These are phyloP conservation scores for Drosophila neonasuta DNA, from an alignment of 2,888 invertebrate species.

Conservation along the genomic window DNA sequence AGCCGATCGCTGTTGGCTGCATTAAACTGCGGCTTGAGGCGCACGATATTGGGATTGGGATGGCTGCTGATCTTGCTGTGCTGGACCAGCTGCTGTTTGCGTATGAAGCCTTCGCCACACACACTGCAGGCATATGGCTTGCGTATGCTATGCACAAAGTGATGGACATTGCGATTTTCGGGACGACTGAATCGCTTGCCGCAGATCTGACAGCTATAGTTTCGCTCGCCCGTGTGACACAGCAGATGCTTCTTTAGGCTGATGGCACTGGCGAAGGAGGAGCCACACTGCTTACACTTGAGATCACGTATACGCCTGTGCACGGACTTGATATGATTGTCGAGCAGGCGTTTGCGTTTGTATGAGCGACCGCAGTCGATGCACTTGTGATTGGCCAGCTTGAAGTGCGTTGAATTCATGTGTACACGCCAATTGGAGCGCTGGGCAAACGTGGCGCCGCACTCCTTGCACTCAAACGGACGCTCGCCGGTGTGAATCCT, in stretches of 20 bases:
- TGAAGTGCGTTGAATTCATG: conserved; percentile 89
- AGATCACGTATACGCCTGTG: conserved; percentile 91
- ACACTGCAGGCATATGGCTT: conserved; percentile 93
- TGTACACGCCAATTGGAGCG: conserved; percentile 92
- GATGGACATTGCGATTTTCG: conserved; percentile 92
- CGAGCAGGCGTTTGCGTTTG: conserved; percentile 86
- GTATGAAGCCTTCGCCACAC: conserved; percentile 92
- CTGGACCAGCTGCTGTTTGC: conserved; percentile 89
- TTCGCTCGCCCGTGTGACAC: conserved; percentile 90
- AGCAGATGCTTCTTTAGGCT: conserved; percentile 89
- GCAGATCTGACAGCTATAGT: conserved; percentile 90
- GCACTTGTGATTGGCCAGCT: conserved; percentile 87
- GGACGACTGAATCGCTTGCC: conserved; percentile 92
- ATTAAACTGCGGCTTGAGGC: conserved; percentile 89
- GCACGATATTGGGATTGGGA: conserved; percentile 90
- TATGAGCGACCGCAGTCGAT: conserved; percentile 88
- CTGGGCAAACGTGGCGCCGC: conserved; percentile 91
- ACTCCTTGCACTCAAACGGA: conserved; percentile 90
- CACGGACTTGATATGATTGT: conserved; percentile 91
- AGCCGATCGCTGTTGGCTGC: conserved; percentile 27
- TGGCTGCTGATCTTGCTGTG: conserved; percentile 86
- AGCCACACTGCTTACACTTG: conserved; percentile 88
- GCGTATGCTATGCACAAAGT: conserved; percentile 92
- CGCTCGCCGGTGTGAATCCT: conserved; percentile 91
- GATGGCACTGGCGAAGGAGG: conserved; percentile 91